Base-by-base conservation (phyloP, 1,140 invertebrate genomes). In the Temnothorax longispinosus region DNA sequence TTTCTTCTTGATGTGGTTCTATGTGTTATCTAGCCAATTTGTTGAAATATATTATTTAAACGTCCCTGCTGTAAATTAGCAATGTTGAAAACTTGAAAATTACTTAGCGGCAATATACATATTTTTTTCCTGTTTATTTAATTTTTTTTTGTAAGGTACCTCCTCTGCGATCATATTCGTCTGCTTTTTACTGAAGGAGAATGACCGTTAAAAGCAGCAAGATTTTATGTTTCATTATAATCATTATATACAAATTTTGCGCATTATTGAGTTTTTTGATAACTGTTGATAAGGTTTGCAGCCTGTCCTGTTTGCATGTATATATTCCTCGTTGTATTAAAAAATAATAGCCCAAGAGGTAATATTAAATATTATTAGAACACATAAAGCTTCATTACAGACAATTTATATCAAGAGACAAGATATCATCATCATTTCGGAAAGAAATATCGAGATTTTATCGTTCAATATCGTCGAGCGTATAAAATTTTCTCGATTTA, bases 301-400 rank as follows among this genome's bases (percentile, higher is more conserved):
- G 44, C 21, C 44, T 65, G 76, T 77, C 58, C 62, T 47, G 41
- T 78, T 78, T 78, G 76, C 76, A 78, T 78, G 76, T n/a, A 78
- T n/a, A 50, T 64, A 47, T 47, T 13, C 64, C 38, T 27, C 38
- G 0, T 65, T 47, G 54, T 18, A 35, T 78, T 15, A 35, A 47
- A 65, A 47, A 10, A n/a, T 7, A 15, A 64, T 64, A 67, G 38
- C 21, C 18, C 15, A 13, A 7, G 7, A 47, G 18, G 15, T 32
- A 56, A 75, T 15, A 35, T 38, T 3, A 21, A 15, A 41, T 76
- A 41, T 58, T 27, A 41, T 52, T 50, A 21, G 38, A 50, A 8
- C 27, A 21, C 21, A n/a, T 47, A 47, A 76, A 60, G 27, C 10
- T 77, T 41, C 15, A 4, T 32, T 47, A 27, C 3, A 76, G 11